Percentiles rank a stretch among this genome's conserved stretches.
Conservation (phyloP, 2,113 vertebrate genomes). For the Tricholaema leucomelas region DNA sequence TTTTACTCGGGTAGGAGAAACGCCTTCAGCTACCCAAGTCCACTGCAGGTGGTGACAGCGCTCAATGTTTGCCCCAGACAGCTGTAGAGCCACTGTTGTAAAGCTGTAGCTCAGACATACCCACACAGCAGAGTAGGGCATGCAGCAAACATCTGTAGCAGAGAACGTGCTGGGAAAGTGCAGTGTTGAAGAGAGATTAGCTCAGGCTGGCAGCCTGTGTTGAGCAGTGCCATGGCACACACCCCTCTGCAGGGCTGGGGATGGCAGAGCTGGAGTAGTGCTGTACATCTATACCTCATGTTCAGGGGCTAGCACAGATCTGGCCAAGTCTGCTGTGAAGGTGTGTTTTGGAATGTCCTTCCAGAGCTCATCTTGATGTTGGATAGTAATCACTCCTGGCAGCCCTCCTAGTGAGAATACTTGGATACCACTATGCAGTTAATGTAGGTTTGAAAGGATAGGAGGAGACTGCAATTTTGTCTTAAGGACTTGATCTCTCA, state of each 20-base stretch:
- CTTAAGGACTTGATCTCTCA: neutral
- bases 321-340: rapidly evolving
- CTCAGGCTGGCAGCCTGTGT: neutral
- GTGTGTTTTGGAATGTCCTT: too few relatives aligned
- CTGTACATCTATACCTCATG: rapidly evolving
- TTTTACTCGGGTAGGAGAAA: neutral
- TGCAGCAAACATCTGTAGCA: rapidly evolving
- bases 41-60: rapidly evolving
- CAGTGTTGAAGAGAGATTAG: neutral
- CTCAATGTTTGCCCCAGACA: rapidly evolving
- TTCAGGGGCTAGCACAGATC: too few relatives aligned
- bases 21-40: neutral
- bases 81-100: neutral
- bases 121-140: neutral
- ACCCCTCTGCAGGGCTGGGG: neutral
- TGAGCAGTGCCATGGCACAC: neutral
- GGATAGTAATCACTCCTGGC: neutral
- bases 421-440: neutral
- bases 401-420: neutral
- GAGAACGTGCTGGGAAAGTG: neutral
- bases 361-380: neutral
- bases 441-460: neutral
- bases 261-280: neutral
- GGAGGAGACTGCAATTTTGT: neutral
- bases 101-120: neutral